A percentile compares a stretch with the other conserved stretches of the same genome.
phyloP scores from a whole-genome alignment of 2,113 vertebrate species.

The Rhea pennata region DNA sequence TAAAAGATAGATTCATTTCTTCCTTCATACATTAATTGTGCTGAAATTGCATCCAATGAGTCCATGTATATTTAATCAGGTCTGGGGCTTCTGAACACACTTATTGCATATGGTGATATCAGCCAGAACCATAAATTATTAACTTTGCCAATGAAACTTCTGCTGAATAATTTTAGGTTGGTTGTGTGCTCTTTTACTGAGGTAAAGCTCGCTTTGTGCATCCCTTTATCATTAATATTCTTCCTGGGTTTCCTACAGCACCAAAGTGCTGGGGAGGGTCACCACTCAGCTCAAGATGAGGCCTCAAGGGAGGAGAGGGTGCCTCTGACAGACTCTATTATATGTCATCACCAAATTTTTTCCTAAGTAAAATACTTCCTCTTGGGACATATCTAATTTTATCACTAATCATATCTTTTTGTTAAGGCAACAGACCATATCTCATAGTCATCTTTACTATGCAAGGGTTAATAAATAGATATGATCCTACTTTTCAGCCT shows the following conservation, averaged over 20 bases:
- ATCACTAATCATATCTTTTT: slow-evolving; percentile 63
- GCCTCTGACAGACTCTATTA: slow-evolving; percentile 54
- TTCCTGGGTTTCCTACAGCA: slow-evolving; percentile 24
- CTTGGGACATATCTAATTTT: slow-evolving; percentile 64
- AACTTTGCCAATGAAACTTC: slow-evolving; percentile 56
- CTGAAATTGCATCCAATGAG: slow-evolving; percentile 68
- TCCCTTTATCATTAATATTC: slow-evolving; percentile 67
- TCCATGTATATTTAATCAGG: slow-evolving; percentile 67
- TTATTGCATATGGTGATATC: slow-evolving; percentile 32
- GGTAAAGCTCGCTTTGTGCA: slow-evolving; percentile 20
- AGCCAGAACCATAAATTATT: slow-evolving; percentile 68
- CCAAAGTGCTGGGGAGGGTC: slow-evolving; percentile 50
- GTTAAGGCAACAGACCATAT: slow-evolving; percentile 61
- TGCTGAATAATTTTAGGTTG: slow-evolving; percentile 49
- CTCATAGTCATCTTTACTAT: slow-evolving; percentile 58
- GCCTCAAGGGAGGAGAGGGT: slow-evolving; percentile 54
- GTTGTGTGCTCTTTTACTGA: background rate
- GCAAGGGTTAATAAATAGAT: slow-evolving; percentile 59
- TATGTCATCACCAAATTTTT: background rate
- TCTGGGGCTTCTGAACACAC: slow-evolving; percentile 31
- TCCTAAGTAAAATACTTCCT: slow-evolving; percentile 55
- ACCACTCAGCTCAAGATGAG: slow-evolving; percentile 41
- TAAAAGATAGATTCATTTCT: slow-evolving; percentile 23
- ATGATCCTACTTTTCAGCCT: background rate
- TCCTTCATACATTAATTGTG: slow-evolving; percentile 54